Percentiles rank a stretch among this genome's conserved stretches.
Conservation (phyloP, 35 echinoderm and acorn worm genomes). For the Apostichopus californicus region DNA sequence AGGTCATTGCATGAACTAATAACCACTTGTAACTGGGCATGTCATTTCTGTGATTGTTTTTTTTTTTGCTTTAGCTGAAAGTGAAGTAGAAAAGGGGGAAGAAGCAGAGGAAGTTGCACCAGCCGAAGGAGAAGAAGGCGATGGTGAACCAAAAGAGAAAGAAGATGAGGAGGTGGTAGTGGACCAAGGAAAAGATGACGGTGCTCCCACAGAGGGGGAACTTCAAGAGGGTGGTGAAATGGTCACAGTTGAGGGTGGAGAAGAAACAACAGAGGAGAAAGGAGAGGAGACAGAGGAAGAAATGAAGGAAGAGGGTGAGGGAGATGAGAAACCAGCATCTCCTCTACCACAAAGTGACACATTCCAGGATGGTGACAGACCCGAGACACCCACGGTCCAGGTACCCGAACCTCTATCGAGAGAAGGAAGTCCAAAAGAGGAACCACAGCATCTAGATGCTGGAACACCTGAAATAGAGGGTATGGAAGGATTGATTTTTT, state of each 20-base stretch:
- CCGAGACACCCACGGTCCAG: constrained; percentile 86
- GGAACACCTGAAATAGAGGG: constrained; percentile 85
- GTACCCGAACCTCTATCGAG: constrained; percentile 92
- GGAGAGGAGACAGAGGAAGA: constrained; percentile 32
- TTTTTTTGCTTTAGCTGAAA: background rate
- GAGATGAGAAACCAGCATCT: constrained; percentile 58
- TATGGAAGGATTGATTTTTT: background rate
- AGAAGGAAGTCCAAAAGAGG: constrained; percentile 81
- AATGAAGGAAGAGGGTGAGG: constrained; percentile 10
- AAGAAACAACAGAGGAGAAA: constrained; percentile 12
- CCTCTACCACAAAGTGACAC: constrained; percentile 95
- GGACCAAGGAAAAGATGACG: background rate
- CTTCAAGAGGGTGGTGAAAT: constrained; percentile 23
- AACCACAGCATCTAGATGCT: constrained; percentile 70
- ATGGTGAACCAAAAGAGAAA: constrained; percentile 6
- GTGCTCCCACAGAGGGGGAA: constrained; percentile 28
- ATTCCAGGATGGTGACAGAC: constrained; percentile 96
- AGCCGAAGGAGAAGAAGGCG: constrained; percentile 23
- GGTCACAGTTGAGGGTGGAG: background rate
- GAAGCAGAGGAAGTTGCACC: constrained; percentile 13
- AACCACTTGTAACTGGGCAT: too few relatives aligned
- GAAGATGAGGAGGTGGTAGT: constrained; percentile 14
- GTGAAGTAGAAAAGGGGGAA: background rate
- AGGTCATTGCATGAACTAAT: background rate
- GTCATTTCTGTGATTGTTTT: too few relatives aligned